Percentiles rank a stretch among this genome's conserved stretches.
Conservation (phyloP, 2,888 invertebrate genomes). For the Pachycephus smyrnensis region DNA sequence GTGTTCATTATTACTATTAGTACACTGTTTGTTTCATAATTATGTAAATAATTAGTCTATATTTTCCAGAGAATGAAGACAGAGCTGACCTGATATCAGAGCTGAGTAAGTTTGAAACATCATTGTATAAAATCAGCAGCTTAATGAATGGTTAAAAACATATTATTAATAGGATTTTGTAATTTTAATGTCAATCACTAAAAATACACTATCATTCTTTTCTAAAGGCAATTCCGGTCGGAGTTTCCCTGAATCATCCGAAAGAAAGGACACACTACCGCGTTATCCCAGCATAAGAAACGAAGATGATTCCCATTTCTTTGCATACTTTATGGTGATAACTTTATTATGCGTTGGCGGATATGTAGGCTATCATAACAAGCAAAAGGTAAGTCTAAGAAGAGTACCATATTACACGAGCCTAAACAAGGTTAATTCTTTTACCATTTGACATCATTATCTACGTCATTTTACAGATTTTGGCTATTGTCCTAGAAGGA, state of each 20-base stretch:
- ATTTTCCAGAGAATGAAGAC: slow-evolving; percentile 29
- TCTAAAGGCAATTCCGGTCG: background rate
- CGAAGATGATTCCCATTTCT: slow-evolving; percentile 75
- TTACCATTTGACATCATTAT: background rate
- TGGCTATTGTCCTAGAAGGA: slow-evolving; percentile 76
- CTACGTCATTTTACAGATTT: slow-evolving; percentile 68
- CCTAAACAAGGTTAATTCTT: background rate
- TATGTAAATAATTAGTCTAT: background rate
- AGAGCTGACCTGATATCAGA: background rate
- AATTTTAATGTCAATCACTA: background rate
- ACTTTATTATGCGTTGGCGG: slow-evolving; percentile 73
- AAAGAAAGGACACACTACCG: slow-evolving; percentile 14
- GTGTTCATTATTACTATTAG: slow-evolving; percentile 17
- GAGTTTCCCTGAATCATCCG: slow-evolving; percentile 8
- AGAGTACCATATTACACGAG: background rate
- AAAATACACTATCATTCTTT: background rate
- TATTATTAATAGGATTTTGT: background rate
- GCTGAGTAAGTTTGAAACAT: background rate
- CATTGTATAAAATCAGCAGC: background rate
- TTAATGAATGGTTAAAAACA: background rate
- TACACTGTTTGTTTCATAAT: background rate
- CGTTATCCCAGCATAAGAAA: slow-evolving; percentile 43
- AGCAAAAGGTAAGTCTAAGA: slow-evolving; percentile 70
- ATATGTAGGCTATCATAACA: slow-evolving; percentile 76
- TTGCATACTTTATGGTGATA: slow-evolving; percentile 76